Base-by-base conservation (phyloP, 2,797 vertebrate genomes). In the Sebastes oblongus region DNA sequence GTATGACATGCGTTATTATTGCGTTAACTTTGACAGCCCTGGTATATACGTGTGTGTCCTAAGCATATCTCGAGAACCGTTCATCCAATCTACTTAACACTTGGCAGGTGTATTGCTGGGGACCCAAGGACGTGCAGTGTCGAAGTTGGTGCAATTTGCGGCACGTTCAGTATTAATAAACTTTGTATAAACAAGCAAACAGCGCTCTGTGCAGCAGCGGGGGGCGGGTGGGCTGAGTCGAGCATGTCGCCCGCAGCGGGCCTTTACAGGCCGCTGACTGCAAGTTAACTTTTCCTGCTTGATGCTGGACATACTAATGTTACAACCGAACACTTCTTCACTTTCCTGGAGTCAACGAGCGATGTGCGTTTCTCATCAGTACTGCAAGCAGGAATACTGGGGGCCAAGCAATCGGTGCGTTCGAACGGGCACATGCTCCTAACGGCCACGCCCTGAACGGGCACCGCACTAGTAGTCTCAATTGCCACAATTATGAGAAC, bases 401-500 rank as follows among this genome's bases (percentile, higher is more conserved):
- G 58, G 29, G 5, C 16, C 14, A 16, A 27, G 25, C 56, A 2
- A 16, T 24, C 11, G 11, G 22, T 1, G 10, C 25, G 8, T 59
- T 59, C 0, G 7, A 16, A 29, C 25, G 56, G 16, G 42, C 42
- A 46, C 22, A 14, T 6, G 22, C 55, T 25, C 18, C 59, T 12
- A n/a, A 6, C 11, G 16, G 32, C 32, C 12, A 32, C 1, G 3
- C 11, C 60, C 32, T 6, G n/a, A 62, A 8, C 11, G 10, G 20
- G 10, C 60, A 32, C 58, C 1, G 29, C 56, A 60, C 24, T 58
- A 16, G 6, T 18, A 4, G 42, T 25, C 12, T 20, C 20, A 79
- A 12, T 30, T 18, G 14, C 66, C 2, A n/a, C n/a, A 61, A 61
- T 62, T 66, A 50, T 74, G 34, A 78, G 50, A 80, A 78, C 56